Evolutionary conservation across 2,113 vertebrate genomes (phyloP), one percentile per base, ranked within the genome.

Genomic region (Syngnathus typhle): DNA sequence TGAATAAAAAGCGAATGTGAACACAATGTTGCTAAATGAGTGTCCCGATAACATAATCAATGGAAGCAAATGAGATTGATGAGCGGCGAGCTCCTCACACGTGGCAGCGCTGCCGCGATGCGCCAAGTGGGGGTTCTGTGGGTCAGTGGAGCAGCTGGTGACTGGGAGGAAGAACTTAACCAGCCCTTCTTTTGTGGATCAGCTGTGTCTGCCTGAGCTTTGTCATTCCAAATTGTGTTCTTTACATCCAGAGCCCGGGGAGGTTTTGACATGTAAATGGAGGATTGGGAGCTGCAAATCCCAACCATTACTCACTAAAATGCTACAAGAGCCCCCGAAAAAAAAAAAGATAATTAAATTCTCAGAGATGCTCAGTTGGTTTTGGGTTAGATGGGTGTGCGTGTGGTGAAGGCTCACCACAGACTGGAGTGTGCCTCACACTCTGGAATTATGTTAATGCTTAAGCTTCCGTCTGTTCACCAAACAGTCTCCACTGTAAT

Each of bases 251-350:
- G 71, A 78, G 82, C 78, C 82, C 72, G 79, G 88, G 84, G 84
- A 84, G 84, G 84, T 88, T 91, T 91, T 91, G 81, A 88, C 87
- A 91, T 92, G 90, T 85, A 87, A 89, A 89, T 89, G 70, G 75
- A 8, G 60, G 60, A 69, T 79, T 64, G 74, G 74, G 84, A 75
- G 75, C 82, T 70, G 74, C 72, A 82, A 83, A 84, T 79, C 77
- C 74, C 65, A 23, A 67, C 70, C 64, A 89, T 89, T 83, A 85
- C 75, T 80, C 79, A 78, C 70, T 67, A 77, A 88, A 88, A 80
- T 70, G 77, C 78, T 82, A 75, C 69, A 68, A 72, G 74, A 74
- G 73, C 78, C 68, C 21, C 32, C 11, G 19, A 38, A 60, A 62
- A 27, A 61, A 61, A 9, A 47, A 36, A 58, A 37, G 55, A 54